These are phyloP conservation scores for Melieria omissa DNA, from an alignment of 2,888 invertebrate genomes.

Conservation along the genomic window DNA sequence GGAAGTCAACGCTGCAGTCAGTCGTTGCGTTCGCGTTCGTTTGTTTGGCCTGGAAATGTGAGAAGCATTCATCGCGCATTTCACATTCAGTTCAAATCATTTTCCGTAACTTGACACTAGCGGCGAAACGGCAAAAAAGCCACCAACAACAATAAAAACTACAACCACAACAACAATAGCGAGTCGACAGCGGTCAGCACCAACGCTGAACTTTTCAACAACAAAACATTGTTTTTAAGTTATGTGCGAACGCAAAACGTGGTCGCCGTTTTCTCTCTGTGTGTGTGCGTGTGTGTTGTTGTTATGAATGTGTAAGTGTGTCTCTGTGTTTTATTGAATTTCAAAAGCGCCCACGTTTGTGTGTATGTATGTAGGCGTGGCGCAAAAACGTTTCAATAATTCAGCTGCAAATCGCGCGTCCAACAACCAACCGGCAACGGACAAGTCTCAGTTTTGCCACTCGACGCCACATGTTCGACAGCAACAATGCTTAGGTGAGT, in stretches of 20 bases:
- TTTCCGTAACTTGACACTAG: slow-evolving; percentile 14
- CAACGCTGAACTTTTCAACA: not conserved
- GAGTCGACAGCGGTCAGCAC: slow-evolving; percentile 8
- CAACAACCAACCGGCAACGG: too few relatives aligned
- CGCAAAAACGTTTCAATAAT: too few relatives aligned
- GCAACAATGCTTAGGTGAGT: too few relatives aligned
- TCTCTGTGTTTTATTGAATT: not conserved
- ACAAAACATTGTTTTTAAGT: too few relatives aligned
- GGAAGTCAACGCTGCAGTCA: not conserved
- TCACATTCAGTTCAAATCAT: too few relatives aligned
- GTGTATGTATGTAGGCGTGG: too few relatives aligned
- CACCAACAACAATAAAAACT: not conserved
- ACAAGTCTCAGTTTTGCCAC: too few relatives aligned
- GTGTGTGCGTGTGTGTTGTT: slow-evolving; percentile 3
- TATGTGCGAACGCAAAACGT: not conserved
- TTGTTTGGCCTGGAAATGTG: too few relatives aligned
- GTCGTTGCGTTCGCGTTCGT: not conserved
- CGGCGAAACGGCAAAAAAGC: not conserved
- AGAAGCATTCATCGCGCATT: too few relatives aligned
- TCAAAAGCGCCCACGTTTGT: not conserved
- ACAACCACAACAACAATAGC: not conserved
- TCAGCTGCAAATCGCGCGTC: too few relatives aligned
- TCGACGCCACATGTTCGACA: too few relatives aligned
- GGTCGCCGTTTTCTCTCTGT: not conserved
- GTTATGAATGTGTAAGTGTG: not conserved